Percentiles rank a stretch among this genome's conserved stretches.
These are phyloP conservation scores for Xenopus laevis DNA, from an alignment of 2,113 vertebrate genomes.

Conservation along the genomic window DNA sequence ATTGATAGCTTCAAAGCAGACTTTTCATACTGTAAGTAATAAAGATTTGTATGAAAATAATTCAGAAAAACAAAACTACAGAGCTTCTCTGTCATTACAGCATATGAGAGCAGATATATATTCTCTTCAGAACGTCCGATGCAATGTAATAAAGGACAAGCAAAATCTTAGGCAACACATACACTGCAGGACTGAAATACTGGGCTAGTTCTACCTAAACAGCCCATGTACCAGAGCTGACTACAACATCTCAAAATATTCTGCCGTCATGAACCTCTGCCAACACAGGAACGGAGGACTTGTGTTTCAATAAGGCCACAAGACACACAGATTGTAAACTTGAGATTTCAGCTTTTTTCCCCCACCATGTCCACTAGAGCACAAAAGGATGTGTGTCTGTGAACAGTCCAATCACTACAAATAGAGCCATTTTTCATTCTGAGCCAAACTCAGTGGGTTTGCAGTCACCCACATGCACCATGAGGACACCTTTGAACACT, in stretches of 20 bases:
- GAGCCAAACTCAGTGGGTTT: constrained; percentile 52
- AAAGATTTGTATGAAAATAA: constrained; percentile 44
- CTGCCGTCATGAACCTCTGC: constrained; percentile 52
- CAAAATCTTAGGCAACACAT: constrained; percentile 16
- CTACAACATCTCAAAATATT: constrained; percentile 30
- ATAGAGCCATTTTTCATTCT: constrained; percentile 57
- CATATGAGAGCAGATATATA: constrained; percentile 27
- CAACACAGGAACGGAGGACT: constrained; percentile 40
- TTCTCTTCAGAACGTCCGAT: constrained; percentile 10
- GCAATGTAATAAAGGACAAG: constrained; percentile 1
- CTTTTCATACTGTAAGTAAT: constrained; percentile 29
- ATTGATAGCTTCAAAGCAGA: constrained; percentile 5
- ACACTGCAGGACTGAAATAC: constrained; percentile 25
- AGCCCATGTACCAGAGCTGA: constrained; percentile 34
- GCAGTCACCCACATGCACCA: constrained; percentile 59
- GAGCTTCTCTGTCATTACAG: constrained; percentile 29
- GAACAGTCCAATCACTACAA: constrained; percentile 52
- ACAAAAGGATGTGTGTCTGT: constrained; percentile 55
- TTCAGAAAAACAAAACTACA: constrained; percentile 39
- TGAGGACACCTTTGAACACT: constrained; percentile 48
- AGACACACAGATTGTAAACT: constrained; percentile 49
- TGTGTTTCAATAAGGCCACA: constrained; percentile 54
- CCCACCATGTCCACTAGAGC: constrained; percentile 50
- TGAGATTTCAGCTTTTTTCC: constrained; percentile 47
- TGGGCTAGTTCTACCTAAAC: constrained; percentile 35